Base-by-base conservation (phyloP, 2,888 invertebrate species). In the Acronicta aceris region DNA sequence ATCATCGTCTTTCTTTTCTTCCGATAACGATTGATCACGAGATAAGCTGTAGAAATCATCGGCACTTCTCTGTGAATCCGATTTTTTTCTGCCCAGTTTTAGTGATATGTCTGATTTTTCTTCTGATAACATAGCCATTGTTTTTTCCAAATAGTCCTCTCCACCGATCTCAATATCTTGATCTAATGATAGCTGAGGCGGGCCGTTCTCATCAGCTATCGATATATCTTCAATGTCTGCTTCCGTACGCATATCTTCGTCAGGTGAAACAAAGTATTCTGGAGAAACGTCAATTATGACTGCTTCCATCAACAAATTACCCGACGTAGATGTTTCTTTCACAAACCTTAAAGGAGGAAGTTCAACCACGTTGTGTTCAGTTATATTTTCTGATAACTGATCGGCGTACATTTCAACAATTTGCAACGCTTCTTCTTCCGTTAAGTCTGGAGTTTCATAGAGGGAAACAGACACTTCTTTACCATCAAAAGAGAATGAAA, bases 351-450 rank as follows among this genome's bases (percentile, higher is more conserved):
- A 91, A 3, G 98, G 98, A 25, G 98, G 98, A 16, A 98, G 89
- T 85, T 98, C 98, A 1, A 98, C 97, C 3, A 98, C 95, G 85
- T 98, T 98, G 77, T 98, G 97, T 87, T 98, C 98, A 83, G 95
- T 91, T 52, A 98, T 97, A 84, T 98, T 97, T 91, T 98, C 98
- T 0, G 98, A 98, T 59, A 98, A 95, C 89, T 98, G 98, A 85
- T 98, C 98, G 0, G 98, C 98, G 83, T 98, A 98, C 98, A 98
- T 98, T 95, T 98, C 98, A 0, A 98, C 97, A 79, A 98, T 98
- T 91, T 98, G 97, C 36, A 98, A 94, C 0, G 98, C 98, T 92
- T 98, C 98, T 88, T 98, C 98, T 89, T 98, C 98, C 0, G 98
- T 98, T 51, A 98, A 94, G 90, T 98, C 98, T 0, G 98, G 98